phyloP scores from a whole-genome alignment of 1,140 invertebrate species.

The Daktulosphaira vitifoliae region DNA sequence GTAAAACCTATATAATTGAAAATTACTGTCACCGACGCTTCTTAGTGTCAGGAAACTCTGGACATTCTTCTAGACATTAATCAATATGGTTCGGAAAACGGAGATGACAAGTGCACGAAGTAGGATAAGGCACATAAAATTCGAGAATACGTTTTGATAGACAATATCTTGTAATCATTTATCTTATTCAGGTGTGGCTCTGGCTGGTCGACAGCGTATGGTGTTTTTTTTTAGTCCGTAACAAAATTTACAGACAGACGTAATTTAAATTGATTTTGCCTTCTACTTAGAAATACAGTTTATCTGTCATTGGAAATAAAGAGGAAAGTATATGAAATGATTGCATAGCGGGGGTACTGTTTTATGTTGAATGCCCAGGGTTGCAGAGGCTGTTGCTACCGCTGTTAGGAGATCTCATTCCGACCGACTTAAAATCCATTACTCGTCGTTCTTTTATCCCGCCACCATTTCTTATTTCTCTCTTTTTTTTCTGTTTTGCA shows the following conservation, averaged over 20 bases:
- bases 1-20: too few relatives aligned
- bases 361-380: background rate
- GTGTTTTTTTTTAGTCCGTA: background rate
- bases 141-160: constrained; percentile 15
- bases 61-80: constrained; percentile 3
- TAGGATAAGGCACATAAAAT: background rate
- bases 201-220: background rate
- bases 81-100: background rate
- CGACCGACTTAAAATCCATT: background rate
- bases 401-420: background rate
- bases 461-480: background rate
- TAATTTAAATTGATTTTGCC: constrained; percentile 20
- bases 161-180: constrained; percentile 31
- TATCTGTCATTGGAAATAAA: background rate
- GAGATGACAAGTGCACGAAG: too few relatives aligned
- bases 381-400: too few relatives aligned
- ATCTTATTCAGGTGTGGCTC: constrained; percentile 18
- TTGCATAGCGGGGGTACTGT: too few relatives aligned
- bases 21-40: too few relatives aligned
- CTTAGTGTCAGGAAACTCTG: too few relatives aligned
- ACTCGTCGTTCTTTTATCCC: background rate
- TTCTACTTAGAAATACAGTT: background rate
- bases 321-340: too few relatives aligned
- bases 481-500: background rate
- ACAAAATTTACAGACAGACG: background rate